Percentiles rank a stretch among this genome's conserved stretches.
Evolutionary conservation across 2,888 invertebrate genomes (phyloP).

Genomic region (Tyria jacobaeae): DNA sequence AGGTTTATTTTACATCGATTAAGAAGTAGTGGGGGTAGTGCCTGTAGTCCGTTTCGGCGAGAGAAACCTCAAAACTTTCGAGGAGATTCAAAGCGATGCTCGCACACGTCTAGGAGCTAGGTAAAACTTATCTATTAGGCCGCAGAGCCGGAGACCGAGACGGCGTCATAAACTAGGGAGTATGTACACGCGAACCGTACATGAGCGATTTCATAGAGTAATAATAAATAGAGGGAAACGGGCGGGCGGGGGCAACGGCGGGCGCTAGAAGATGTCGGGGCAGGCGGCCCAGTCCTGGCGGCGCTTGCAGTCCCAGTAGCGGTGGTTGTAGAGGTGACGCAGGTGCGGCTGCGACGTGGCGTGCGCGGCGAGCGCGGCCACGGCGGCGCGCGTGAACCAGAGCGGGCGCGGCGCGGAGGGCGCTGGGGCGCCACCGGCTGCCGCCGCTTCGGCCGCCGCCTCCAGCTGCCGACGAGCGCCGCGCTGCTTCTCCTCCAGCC

Average conservation of each 20-base stretch:
- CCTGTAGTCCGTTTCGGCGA: neutral
- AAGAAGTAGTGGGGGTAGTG: neutral
- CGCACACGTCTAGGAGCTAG: conserved; percentile 33
- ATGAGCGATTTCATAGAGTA: conserved; percentile 46
- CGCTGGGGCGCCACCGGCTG: conserved; percentile 87
- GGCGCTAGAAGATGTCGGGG: conserved; percentile 94
- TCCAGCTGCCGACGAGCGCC: conserved; percentile 92
- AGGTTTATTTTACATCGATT: neutral
- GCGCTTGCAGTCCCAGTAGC: conserved; percentile 97
- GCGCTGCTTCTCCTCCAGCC: conserved; percentile 98
- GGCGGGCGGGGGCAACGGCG: conserved; percentile 7
- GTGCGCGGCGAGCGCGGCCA: conserved; percentile 86
- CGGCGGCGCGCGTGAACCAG: conserved; percentile 96
- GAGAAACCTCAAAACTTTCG: conserved; percentile 31
- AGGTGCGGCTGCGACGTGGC: conserved; percentile 76
- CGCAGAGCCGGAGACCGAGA: conserved; percentile 47
- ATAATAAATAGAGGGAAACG: conserved; percentile 38
- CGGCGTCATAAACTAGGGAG: conserved; percentile 52
- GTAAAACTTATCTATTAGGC: conserved; percentile 50
- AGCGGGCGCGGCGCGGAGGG: conserved; percentile 91
- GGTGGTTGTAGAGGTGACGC: conserved; percentile 92
- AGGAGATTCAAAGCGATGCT: conserved; percentile 34
- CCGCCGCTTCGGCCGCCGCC: conserved; percentile 90
- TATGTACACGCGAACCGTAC: conserved; percentile 53
- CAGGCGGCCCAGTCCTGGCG: conserved; percentile 95